phyloP scores from a whole-genome alignment of 2,113 vertebrate species.

The Ardeotis arabs region DNA sequence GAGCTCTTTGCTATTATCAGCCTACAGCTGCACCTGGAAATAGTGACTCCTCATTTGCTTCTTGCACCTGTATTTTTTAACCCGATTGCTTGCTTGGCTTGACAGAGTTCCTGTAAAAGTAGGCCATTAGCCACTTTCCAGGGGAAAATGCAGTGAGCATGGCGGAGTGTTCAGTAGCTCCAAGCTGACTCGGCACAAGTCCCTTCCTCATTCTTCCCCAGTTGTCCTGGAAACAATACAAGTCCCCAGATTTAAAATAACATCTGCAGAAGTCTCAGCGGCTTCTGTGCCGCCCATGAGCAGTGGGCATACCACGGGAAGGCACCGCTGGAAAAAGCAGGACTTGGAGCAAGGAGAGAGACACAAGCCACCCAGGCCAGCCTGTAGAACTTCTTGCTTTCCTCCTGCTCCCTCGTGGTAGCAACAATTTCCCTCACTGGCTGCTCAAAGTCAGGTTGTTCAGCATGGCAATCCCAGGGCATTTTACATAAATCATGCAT shows the following conservation, averaged over 20 bases:
- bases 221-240: slow-evolving; percentile 6
- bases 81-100: background rate
- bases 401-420: background rate
- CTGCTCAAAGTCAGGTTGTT: background rate
- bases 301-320: rapidly evolving
- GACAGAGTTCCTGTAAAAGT: background rate
- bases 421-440: background rate
- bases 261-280: background rate
- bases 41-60: background rate
- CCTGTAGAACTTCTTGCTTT: background rate
- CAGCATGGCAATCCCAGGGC: background rate
- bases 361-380: background rate
- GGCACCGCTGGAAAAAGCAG: background rate
- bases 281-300: background rate
- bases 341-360: background rate
- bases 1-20: background rate
- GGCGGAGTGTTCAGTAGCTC: background rate
- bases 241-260: background rate
- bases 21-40: background rate
- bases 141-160: background rate
- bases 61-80: background rate
- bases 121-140: background rate
- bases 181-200: background rate
- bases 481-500: background rate
- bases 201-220: background rate